A percentile compares a stretch with the other conserved stretches of the same genome.
Evolutionary conservation across 2,113 vertebrate species (phyloP).

Genomic region (Oryzias melastigma): DNA sequence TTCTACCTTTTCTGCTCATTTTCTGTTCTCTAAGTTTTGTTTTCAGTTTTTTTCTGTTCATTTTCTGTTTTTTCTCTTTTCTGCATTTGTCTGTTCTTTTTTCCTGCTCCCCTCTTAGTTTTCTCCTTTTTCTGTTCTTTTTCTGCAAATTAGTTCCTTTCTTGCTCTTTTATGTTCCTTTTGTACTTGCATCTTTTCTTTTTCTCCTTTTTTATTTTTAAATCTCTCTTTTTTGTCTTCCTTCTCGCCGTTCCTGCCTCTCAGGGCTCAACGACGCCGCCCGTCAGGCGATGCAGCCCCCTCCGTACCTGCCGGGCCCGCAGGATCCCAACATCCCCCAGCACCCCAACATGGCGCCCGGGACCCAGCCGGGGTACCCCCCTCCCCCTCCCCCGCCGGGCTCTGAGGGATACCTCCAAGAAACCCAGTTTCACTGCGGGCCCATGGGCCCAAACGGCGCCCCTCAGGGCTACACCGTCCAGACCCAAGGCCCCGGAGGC

Average conservation of each 20-base stretch:
- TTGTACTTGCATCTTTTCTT: no score
- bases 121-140: no score
- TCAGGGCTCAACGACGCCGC: slow-evolving; percentile 83
- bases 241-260: not conserved
- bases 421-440: slow-evolving; percentile 80
- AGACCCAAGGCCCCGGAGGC: slow-evolving; percentile 81
- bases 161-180: no score
- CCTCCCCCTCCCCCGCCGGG: slow-evolving; percentile 74
- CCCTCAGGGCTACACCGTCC: slow-evolving; percentile 85
- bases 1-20: no score
- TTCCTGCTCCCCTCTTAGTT: no score
- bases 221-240: not conserved
- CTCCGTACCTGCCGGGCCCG: slow-evolving; percentile 79
- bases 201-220: not conserved
- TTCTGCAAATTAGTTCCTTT: no score
- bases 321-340: slow-evolving; percentile 60
- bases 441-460: slow-evolving; percentile 70
- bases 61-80: no score
- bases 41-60: not conserved
- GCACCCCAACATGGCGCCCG: slow-evolving; percentile 68
- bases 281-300: slow-evolving; percentile 83
- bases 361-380: slow-evolving; percentile 76
- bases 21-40: no score
- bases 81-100: no score
- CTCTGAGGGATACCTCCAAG: slow-evolving; percentile 78